A percentile compares a stretch with the other conserved stretches of the same genome.
Conservation (phyloP, 2,888 invertebrate species). For the Geotrupes spiniger region DNA sequence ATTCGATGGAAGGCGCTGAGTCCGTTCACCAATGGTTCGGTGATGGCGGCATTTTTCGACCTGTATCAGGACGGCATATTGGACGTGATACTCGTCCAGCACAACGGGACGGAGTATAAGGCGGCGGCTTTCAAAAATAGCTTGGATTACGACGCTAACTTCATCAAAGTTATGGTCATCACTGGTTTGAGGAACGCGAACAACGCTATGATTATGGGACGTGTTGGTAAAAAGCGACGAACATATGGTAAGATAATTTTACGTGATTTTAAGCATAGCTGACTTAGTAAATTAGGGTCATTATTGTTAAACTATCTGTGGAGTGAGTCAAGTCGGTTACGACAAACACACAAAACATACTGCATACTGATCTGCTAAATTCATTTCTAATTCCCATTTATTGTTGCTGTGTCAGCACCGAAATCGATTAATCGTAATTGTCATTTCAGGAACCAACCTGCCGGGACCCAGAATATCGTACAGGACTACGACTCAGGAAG, state of each 20-base stretch:
- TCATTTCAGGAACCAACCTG: constrained; percentile 67
- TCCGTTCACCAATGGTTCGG: constrained; percentile 69
- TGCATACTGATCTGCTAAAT: no score
- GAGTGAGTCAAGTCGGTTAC: no score
- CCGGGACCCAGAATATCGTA: constrained; percentile 89
- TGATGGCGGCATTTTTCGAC: constrained; percentile 89
- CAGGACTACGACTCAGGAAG: constrained; percentile 85
- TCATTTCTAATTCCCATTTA: no score
- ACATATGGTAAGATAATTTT: constrained; percentile 64
- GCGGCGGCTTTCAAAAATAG: constrained; percentile 83
- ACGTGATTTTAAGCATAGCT: neutral
- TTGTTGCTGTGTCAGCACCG: no score
- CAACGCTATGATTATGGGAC: constrained; percentile 68
- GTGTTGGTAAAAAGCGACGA: constrained; percentile 70
- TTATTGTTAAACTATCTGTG: no score
- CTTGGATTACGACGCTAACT: constrained; percentile 91
- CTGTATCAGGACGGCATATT: constrained; percentile 92
- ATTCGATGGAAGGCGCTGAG: constrained; percentile 74
- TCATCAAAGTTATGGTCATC: constrained; percentile 91
- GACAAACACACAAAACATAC: no score
- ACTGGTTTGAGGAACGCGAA: constrained; percentile 75
- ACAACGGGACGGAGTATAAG: constrained; percentile 52
- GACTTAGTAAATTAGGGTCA: no score
- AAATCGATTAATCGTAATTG: no score
- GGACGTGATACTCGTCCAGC: constrained; percentile 71